phyloP scores from a whole-genome alignment of 1,140 invertebrate species.

The Holotrichia oblita region DNA sequence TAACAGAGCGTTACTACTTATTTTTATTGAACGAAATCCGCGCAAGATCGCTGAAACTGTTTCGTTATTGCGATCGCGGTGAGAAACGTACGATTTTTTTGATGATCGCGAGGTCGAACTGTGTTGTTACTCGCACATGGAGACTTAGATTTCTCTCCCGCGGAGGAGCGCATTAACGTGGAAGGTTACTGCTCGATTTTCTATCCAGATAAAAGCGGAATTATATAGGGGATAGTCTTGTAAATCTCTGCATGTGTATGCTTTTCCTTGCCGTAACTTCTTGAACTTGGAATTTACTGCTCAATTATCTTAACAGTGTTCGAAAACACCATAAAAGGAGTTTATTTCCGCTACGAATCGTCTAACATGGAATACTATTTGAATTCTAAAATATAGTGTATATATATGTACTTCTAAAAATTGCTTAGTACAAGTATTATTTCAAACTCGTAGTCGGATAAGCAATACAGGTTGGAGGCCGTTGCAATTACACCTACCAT shows the following conservation, averaged over 20 bases:
- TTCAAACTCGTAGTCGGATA: no score
- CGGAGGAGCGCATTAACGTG: not conserved
- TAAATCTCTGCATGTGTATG: constrained; percentile 1
- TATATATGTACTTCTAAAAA: no score
- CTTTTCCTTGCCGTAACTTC: not conserved
- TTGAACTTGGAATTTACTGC: not conserved
- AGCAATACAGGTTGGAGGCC: no score
- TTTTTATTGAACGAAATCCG: not conserved
- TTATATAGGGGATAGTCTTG: not conserved
- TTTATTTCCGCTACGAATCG: not conserved
- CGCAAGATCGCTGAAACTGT: not conserved
- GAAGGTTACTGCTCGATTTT: constrained; percentile 1
- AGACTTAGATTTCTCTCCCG: constrained; percentile 1
- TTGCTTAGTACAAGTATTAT: no score
- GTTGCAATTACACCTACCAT: no score
- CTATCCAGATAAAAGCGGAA: not conserved
- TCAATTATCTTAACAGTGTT: not conserved
- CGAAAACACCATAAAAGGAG: not conserved
- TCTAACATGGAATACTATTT: not conserved
- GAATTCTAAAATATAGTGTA: not conserved
- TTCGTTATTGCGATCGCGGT: not conserved
- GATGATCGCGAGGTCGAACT: not conserved
- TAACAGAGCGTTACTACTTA: no score
- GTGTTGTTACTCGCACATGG: not conserved
- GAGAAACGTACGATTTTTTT: not conserved